phyloP scores from a whole-genome alignment of 2,113 vertebrate genomes.

The Thalassoma bifasciatum region DNA sequence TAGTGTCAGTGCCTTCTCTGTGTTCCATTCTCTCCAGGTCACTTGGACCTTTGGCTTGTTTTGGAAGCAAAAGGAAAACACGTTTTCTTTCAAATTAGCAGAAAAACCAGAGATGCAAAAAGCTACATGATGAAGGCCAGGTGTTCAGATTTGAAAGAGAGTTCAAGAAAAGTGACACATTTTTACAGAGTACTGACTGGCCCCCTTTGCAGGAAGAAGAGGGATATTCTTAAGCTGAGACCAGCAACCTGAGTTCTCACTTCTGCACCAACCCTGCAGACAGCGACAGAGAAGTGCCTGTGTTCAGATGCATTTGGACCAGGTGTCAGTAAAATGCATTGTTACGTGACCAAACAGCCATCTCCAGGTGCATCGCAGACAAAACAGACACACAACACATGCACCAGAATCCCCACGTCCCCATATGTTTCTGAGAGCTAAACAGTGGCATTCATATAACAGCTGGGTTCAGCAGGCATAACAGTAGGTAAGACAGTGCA shows the following conservation, averaged over 20 bases:
- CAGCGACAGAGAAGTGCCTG: no score
- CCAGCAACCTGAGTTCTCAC: no score
- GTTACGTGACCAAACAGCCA: neutral
- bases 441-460: slow-evolving; percentile 1
- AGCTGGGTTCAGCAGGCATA: slow-evolving; percentile 15
- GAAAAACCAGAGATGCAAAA: neutral
- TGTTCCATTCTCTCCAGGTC: neutral
- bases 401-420: neutral
- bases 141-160: no score
- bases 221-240: no score
- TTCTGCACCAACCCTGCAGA: no score
- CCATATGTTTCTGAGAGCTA: slow-evolving; percentile 19
- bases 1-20: neutral
- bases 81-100: neutral
- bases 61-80: neutral
- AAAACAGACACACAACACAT: neutral
- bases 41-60: no score
- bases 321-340: neutral
- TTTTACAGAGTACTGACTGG: no score
- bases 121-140: neutral
- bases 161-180: no score
- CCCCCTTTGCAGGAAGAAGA: no score
- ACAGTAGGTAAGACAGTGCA: neutral
- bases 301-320: no score
- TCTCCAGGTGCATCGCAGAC: neutral